Base-by-base conservation (phyloP, 2,113 vertebrate species). In the Grus americana region DNA sequence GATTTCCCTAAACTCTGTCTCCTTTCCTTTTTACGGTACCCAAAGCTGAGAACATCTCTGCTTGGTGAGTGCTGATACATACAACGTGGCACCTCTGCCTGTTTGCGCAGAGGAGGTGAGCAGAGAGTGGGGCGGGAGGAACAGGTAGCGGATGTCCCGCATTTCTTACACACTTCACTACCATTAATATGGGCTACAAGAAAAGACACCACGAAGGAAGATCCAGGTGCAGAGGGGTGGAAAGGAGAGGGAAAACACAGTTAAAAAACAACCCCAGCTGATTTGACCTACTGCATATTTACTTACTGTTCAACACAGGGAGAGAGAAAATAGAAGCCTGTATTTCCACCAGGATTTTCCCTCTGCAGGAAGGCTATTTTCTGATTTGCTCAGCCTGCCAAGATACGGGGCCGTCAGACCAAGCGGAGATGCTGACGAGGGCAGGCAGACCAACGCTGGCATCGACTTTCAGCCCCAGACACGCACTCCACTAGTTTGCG, bases 401-500 rank as follows among this genome's bases (percentile, higher is more conserved):
- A n/a, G 62, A 15, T 10, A 5, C 3, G 2, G 59, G 63, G 15
- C 63, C 49, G 52, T 17, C 40, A 38, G 47, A 15, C 10, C 19
- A 34, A 24, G 47, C 84, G 38, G 49, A 47, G 75, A 15, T 32
- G 75, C 55, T 49, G 11, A 20, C 4, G 4, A 26, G 61, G 16
- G 15, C 46, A 27, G 29, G 40, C 34, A 70, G 74, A 42, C 17
- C 79, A 40, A 6, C 2, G 0, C 44, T 5, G n/a, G 50, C 26
- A 2, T 3, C 7, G n/a, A 2, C 47, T 8, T 40, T n/a, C 52
- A 34, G 50, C 19, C n/a, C 47, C 86, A 68, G 82, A 22, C 11
- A 3, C 2, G 5, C 38, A 3, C 4, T 12, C 32, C 22, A 1
- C 74, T 38, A 0, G 6, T 18, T 52, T 26, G 42, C 4, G 5